phyloP scores from a whole-genome alignment of 2,797 vertebrate genomes.

The Sarcoramphus papa region DNA sequence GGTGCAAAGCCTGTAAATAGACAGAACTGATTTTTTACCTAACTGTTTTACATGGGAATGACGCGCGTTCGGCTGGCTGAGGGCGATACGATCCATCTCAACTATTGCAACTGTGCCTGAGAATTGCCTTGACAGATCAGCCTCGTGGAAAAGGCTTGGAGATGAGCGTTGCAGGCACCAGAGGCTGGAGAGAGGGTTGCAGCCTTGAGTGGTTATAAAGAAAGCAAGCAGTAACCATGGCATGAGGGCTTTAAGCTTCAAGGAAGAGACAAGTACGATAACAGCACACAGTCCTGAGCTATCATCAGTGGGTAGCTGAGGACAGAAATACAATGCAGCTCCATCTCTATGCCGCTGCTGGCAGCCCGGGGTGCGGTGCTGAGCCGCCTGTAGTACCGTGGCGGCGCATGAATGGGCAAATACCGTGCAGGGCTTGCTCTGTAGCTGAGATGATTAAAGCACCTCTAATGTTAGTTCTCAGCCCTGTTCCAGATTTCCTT shows the following conservation, averaged over 20 bases:
- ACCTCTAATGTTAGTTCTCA: slow-evolving; percentile 3
- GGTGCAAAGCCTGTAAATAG: slow-evolving; percentile 17
- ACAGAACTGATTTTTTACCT: not conserved
- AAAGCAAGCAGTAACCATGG: not conserved
- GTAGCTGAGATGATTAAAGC: not conserved
- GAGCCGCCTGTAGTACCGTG: fast-evolving
- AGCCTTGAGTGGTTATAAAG: not conserved
- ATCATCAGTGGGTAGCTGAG: not conserved
- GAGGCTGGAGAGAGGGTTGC: not conserved
- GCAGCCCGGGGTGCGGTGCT: not conserved
- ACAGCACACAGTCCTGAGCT: fast-evolving
- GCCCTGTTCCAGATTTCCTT: slow-evolving; percentile 36
- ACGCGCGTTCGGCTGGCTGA: not conserved
- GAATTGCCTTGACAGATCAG: fast-evolving
- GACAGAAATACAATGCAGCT: not conserved
- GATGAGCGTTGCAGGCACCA: fast-evolving
- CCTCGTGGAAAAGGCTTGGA: fast-evolving
- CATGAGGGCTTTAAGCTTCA: not conserved
- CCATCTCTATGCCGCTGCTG: fast-evolving
- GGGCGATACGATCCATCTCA: not conserved
- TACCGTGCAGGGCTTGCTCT: not conserved
- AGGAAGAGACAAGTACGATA: not conserved
- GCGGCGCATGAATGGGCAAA: not conserved
- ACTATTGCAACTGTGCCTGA: not conserved
- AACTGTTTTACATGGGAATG: not conserved